Base-by-base conservation (phyloP, 2,797 vertebrate species). In the Protonibea diacanthus region DNA sequence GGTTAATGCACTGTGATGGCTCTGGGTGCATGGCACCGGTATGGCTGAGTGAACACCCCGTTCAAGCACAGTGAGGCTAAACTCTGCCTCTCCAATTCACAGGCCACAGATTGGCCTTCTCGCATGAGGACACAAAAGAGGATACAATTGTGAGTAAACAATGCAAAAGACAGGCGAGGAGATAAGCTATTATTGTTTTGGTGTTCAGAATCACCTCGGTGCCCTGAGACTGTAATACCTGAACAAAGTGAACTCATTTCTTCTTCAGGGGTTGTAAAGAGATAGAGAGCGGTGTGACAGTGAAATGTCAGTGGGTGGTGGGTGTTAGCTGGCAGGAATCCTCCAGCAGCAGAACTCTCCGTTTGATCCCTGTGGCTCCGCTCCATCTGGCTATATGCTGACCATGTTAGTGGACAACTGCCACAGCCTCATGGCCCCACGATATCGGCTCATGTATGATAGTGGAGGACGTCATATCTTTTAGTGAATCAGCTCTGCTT, bases 341-440 rank as follows among this genome's bases (percentile, higher is more conserved):
- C 88, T 88, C 80, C 79, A 84, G 86, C 86, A 86, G 86, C 83
- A 84, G 76, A 81, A 78, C 84, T 86, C 85, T 85, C 60, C 48
- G 29, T 91, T 91, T 89, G 93, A 93, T 92, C 88, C 87, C 87
- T 65, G 84, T 89, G 90, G 92, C 91, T 90, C 77, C 38, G 76
- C 88, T 90, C 91, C 92, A 94, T 93, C 92, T 94, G 92, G 88
- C 92, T 84, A 68, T 86, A 73, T 33, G 44, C 80, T 86, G 91
- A 88, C 89, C 89, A 85, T 82, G 88, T 91, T 88, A 88, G 88
- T 76, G 87, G 86, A 85, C 82, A 74, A 87, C 86, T 87, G 88
- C 84, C 86, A 85, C 79, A 62, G 78, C 81, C 78, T 91, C 62
- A 33, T 82, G 80, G 84, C 78, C 70, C 49, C 77, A 17, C 70